Evolutionary conservation across 2,888 invertebrate genomes (phyloP), one percentile per base, ranked within the genome.

Genomic region (Halictus ligatus): DNA sequence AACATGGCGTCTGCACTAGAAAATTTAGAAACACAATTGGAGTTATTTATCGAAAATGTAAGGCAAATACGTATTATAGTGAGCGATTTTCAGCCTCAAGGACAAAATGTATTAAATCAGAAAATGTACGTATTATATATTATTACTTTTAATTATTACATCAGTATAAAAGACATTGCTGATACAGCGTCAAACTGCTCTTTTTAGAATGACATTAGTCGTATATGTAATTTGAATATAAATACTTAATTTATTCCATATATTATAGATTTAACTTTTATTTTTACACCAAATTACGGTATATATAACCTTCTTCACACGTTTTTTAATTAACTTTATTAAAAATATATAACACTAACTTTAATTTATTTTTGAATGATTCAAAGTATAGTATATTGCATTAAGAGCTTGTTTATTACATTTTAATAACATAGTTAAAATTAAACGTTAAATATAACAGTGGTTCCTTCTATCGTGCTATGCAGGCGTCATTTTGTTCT

Each of bases 51-150:
- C 91, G 99, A 99, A 96, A 99, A 99, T 96, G 99, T 99, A 3
- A 97, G 99, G n/a, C 99, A 99, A 96, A 98, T 99, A 92, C 98
- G 99, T 73, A 99, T 99, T 81, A 99, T 99, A 91, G 99, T 99
- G 0, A 98, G 99, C 94, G 99, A 99, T 96, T 99, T 99, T 95
- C 99, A 99, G 94, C 99, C 99, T 1, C 99, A 99, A 95, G 99
- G 99, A 71, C 99, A 99, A 95, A 98, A 98, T 95, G 99, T 99
- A 18, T 96, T 99, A 72, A 99, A 99, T 95, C 99, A 99, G 95
- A 99, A 99, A 96, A 97, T 99, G 99, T 99, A 96, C 97, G 97
- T 96, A 83, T 54, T n/a, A n/a, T 35, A 54, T 35, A 8, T 48
- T 12, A 43, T 13, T 54, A 54, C 29, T 75, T 69, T 69, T n/a